phyloP scores from a whole-genome alignment of 2,113 vertebrate species.

The Rana temporaria region DNA sequence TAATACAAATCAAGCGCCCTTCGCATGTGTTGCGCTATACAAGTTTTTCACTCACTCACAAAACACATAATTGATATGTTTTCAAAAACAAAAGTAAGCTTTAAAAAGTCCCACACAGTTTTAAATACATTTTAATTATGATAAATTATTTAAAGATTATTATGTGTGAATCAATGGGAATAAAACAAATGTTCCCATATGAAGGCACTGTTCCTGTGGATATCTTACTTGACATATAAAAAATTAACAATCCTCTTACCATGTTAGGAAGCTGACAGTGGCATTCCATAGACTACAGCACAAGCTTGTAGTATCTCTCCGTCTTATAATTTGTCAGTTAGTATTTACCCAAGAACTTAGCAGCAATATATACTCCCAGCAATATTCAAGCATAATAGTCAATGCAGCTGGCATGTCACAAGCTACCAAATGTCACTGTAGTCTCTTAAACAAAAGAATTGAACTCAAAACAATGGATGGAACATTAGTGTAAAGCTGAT shows the following conservation, averaged over 20 bases:
- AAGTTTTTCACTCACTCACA: too few relatives aligned
- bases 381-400: conserved; percentile 40
- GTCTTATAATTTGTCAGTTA: background rate
- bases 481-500: conserved; percentile 40
- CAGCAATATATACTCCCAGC: conserved; percentile 17
- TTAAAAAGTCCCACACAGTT: too few relatives aligned
- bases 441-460: conserved; percentile 51
- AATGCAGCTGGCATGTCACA: conserved; percentile 54
- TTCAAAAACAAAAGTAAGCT: too few relatives aligned
- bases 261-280: background rate
- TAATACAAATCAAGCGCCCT: too few relatives aligned
- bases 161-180: background rate
- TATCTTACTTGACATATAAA: background rate
- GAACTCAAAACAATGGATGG: conserved; percentile 45
- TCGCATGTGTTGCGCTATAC: too few relatives aligned
- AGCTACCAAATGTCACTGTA: conserved; percentile 53
- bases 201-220: background rate
- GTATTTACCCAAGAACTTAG: conserved; percentile 34
- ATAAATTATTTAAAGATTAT: background rate
- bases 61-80: too few relatives aligned
- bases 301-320: background rate
- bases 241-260: background rate
- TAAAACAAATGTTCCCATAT: too few relatives aligned
- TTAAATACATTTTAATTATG: too few relatives aligned
- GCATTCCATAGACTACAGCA: background rate